These are phyloP conservation scores for Macaria liturata DNA, from an alignment of 2,888 invertebrate genomes.

Conservation along the genomic window DNA sequence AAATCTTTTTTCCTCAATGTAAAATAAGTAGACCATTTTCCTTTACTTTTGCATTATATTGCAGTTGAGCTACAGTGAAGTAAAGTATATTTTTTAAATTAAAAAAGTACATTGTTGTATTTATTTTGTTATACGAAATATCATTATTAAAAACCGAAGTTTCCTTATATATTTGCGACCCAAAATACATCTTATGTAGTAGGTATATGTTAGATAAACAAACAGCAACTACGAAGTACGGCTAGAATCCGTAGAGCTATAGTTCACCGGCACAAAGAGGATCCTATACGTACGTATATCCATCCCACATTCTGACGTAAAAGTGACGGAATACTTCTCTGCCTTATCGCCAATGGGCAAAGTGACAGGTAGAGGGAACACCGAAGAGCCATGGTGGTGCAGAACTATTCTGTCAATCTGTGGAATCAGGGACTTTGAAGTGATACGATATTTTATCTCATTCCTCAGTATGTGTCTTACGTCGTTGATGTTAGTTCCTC, in stretches of 20 bases:
- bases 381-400: conserved; percentile 54
- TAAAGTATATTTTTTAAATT: no score
- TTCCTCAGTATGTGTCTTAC: conserved; percentile 62
- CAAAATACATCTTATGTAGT: no score
- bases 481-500: conserved; percentile 65
- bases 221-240: no score
- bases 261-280: conserved; percentile 48
- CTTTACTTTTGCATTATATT: no score
- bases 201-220: no score
- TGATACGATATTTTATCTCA: conserved; percentile 54
- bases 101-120: no score
- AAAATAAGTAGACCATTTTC: no score
- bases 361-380: conserved; percentile 58
- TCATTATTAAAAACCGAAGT: no score
- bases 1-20: no score
- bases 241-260: conserved; percentile 2
- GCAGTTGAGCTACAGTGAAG: no score
- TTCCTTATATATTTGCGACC: no score
- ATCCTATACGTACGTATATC: conserved; percentile 72
- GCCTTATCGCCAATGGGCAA: conserved; percentile 52
- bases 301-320: conserved; percentile 74
- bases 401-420: conserved; percentile 55
- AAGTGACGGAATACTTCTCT: conserved; percentile 63
- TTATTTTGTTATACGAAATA: no score
- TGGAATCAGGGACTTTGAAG: conserved; percentile 54